Base-by-base conservation (phyloP, 2,113 vertebrate species). In the Mormoops blainvillei region DNA sequence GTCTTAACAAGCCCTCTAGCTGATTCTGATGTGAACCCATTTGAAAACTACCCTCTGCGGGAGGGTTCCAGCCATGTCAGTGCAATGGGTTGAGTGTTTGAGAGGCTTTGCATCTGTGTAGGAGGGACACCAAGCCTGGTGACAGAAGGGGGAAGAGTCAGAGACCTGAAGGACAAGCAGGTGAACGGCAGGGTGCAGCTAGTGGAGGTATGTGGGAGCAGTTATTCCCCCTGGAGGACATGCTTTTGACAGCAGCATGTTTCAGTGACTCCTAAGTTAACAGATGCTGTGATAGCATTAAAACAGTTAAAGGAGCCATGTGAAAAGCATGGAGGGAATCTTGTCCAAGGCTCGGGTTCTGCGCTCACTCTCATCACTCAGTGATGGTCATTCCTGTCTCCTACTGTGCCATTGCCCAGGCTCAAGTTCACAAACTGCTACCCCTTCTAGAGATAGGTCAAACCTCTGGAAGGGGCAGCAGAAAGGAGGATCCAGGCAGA, bases 51-150 rank as follows among this genome's bases (percentile, higher is more conserved):
- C 16, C 26, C 24, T 20, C 28, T 93, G 11, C 50, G 24, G 7
- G 58, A 65, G 18, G 52, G 2, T 33, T 58, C 43, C 19, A 18
- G 4, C 2, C 26, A 28, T 4, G 45, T 74, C 41, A 16, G 3
- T 7, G 20, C 1, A 0, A 50, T 12, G 0, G 6, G 4, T 41
- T n/a, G 33, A 58, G 26, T 20, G 15, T 41, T 58, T 52, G 33
- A 70, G 65, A 24, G 33, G 24, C 7, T 13, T 0, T 20, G 26
- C 16, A 5, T 33, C 0, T 33, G 11, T 54, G 9, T 24, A 41
- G 26, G 38, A 89, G 22, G 22, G 8, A 28, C 26, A 26, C 45
- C 0, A 11, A 31, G 33, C 52, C 56, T 28, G 48, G 3, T 0
- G 20, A 4, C 31, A 71, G 10, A 38, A 74, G 0, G 0, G 33